A percentile compares a stretch with the other conserved stretches of the same genome.
phyloP scores from a whole-genome alignment of 2,797 vertebrate species.

The Decapterus maruadsi region DNA sequence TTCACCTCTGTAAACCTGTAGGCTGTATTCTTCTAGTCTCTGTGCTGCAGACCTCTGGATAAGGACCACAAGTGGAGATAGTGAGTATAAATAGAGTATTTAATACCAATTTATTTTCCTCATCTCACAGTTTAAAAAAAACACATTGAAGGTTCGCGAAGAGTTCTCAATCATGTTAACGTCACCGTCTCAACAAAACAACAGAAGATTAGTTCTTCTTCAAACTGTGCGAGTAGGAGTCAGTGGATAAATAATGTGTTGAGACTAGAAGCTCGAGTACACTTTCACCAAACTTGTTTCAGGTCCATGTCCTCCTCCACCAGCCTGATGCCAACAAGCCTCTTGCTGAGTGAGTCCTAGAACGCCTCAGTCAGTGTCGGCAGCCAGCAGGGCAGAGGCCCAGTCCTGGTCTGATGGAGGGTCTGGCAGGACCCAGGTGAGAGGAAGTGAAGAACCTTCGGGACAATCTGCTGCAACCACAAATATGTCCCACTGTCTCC shows the following conservation, averaged over 20 bases:
- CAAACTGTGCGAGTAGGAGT: background rate
- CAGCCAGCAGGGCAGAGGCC: constrained; percentile 87
- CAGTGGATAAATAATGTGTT: background rate
- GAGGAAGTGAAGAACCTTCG: constrained; percentile 89
- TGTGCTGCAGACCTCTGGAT: too few species aligned
- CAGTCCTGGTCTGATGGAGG: constrained; percentile 89
- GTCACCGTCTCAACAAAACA: too few species aligned
- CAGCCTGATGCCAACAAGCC: background rate
- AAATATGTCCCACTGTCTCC: constrained; percentile 94
- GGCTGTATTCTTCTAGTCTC: too few species aligned
- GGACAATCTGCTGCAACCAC: constrained; percentile 90
- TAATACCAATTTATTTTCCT: too few species aligned
- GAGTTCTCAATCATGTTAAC: too few species aligned
- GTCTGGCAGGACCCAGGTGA: constrained; percentile 91
- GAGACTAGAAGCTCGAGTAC: background rate
- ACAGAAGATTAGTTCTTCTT: too few species aligned
- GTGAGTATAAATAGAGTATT: too few species aligned
- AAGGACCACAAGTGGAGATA: too few species aligned
- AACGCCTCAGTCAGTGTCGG: constrained; percentile 4
- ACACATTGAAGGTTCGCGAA: too few species aligned
- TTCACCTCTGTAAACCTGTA: background rate
- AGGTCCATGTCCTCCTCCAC: background rate
- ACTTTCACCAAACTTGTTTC: background rate
- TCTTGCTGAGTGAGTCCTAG: background rate
- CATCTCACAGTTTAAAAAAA: too few species aligned